Conservation (phyloP, 1,140 invertebrate species). For the Panagrolaimus sp. region DNA sequence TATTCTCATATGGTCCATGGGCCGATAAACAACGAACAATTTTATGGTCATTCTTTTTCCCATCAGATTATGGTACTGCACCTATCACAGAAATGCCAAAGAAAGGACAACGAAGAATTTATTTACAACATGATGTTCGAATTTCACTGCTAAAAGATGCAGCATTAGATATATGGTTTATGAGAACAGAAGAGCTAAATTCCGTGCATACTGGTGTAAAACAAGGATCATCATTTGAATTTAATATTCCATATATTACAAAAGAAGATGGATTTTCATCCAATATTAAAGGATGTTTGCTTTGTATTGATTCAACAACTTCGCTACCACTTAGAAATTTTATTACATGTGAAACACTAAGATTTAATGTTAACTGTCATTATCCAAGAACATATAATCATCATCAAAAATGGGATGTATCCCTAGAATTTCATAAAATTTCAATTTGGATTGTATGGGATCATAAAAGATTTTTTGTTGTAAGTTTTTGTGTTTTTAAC, state of each 20-base stretch:
- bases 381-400: constrained; percentile 61
- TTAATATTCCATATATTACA: constrained; percentile 29
- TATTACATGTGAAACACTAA: constrained; percentile 61
- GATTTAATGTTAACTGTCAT: constrained; percentile 59
- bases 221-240: constrained; percentile 49
- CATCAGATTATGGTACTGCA: constrained; percentile 67
- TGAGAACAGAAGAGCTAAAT: constrained; percentile 53
- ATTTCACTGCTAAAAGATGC: constrained; percentile 49
- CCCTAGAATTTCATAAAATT: constrained; percentile 60
- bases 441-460: constrained; percentile 60
- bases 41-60: constrained; percentile 91
- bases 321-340: constrained; percentile 61
- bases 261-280: constrained; percentile 49
- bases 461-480: constrained; percentile 61
- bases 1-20: constrained; percentile 97
- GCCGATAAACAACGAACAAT: constrained; percentile 89
- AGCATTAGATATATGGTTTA: constrained; percentile 53
- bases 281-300: constrained; percentile 57
- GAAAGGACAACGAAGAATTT: constrained; percentile 44
- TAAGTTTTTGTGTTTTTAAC: constrained; percentile 16
- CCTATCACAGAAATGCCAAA: constrained; percentile 48
- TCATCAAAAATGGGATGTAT: constrained; percentile 61
- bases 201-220: constrained; percentile 45
- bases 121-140: constrained; percentile 41
- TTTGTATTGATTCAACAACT: constrained; percentile 60